Evolutionary conservation across 1,140 invertebrate species (phyloP), one percentile per base, ranked within the genome.

Genomic region (Pseudomyrmex dendroicus): DNA sequence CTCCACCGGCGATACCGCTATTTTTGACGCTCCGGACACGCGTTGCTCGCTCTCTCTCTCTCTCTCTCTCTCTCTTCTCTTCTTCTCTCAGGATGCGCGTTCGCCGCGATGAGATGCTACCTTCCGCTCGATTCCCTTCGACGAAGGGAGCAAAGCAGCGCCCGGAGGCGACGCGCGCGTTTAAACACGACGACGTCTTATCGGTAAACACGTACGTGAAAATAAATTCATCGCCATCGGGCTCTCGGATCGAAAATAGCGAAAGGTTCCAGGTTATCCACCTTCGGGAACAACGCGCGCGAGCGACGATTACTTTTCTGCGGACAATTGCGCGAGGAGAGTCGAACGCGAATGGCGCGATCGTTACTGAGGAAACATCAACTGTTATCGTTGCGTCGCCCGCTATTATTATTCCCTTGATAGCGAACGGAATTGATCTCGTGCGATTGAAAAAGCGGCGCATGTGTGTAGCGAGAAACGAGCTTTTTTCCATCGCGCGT

Each of bases 361-460:
- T 74, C 48, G 48, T 57, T 46, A 22, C 7, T 78, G 52, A 68
- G 64, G 57, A 78, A 78, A 78, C 64, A 78, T 68, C 44, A 22
- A 48, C 52, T 78, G 74, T 78, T 68, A 78, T 68, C 64, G 52
- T 78, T 56, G 35, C 35, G 44, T 46, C 48, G 62, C 9, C 35
- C 10, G 20, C 15, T 78, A 68, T 68, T 77, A 68, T 67, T 78
- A 68, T 57, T 78, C 17, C 10, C 20, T 44, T 57, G 74, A 68
- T 76, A 76, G 25, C 54, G 63, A 17, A 8, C 20, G n/a, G 25
- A 76, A 64, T 54, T 64, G 52, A 76, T 76, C n/a, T 44, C 25
- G 22, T 22, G 20, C 20, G 74, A 57, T 15, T 54, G 62, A 57
- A 68, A 67, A 62, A 35, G 13, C 10, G 10, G 13, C 13, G 13